Percentiles rank a stretch among this genome's conserved stretches.
Evolutionary conservation across 2,888 invertebrate genomes (phyloP).

Genomic region (Leuctra nigra): DNA sequence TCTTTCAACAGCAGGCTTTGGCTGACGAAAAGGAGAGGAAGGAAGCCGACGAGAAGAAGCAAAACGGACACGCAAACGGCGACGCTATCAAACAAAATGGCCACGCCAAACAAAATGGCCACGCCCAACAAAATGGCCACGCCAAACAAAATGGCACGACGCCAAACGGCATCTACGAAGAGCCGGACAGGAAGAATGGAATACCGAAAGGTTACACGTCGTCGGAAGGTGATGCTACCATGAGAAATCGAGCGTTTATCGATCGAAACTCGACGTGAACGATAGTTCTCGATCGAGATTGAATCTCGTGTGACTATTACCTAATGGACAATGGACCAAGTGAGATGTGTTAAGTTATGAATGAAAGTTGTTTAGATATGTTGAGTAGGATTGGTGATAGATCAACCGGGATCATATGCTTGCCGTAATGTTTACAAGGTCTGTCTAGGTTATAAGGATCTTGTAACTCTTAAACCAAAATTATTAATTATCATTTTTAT

Average conservation of each 20-base stretch:
- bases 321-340: too few relatives aligned
- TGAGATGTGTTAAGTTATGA: too few relatives aligned
- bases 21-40: constrained; percentile 24
- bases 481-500: too few relatives aligned
- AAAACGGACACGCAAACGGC: constrained; percentile 12
- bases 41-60: background rate
- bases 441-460: too few relatives aligned
- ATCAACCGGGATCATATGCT: too few relatives aligned
- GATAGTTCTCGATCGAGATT: background rate
- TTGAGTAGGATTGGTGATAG: too few relatives aligned
- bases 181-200: constrained; percentile 39
- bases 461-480: too few relatives aligned
- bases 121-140: background rate
- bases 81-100: constrained; percentile 22
- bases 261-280: constrained; percentile 33
- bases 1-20: constrained; percentile 16
- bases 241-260: constrained; percentile 47
- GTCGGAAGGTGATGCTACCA: constrained; percentile 35
- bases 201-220: constrained; percentile 48
- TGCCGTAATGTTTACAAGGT: too few relatives aligned
- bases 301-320: too few relatives aligned
- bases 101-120: background rate
- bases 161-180: constrained; percentile 29
- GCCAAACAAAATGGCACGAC: background rate
- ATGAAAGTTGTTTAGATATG: too few relatives aligned